Base-by-base conservation (phyloP, 2,888 invertebrate genomes). In the Pterostichus madidus region DNA sequence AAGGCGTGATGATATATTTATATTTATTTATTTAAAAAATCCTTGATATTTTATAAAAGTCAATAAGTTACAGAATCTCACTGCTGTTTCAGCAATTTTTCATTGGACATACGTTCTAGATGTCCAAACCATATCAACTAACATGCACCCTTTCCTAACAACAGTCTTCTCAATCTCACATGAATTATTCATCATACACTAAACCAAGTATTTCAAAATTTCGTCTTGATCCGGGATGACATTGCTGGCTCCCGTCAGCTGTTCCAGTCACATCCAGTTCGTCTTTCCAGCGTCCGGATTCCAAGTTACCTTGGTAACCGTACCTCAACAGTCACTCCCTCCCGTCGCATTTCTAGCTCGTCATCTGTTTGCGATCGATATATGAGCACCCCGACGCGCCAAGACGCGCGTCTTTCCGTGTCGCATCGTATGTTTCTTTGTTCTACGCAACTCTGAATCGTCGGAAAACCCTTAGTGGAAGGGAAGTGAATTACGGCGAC, bases 351-450 rank as follows among this genome's bases (percentile, higher is more conserved):
- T 5, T 39, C 3, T 17, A 5, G 24, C 10, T 13, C 39, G 68
- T 71, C 68, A 71, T 13, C 68, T 71, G 68, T 71, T 71, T 44
- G n/a, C 15, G 46, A 13, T 71, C 68, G 68, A 71, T 71, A 71
- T 39, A 0, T 2, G 17, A 44, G 68, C 68, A 15, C 10, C 11
- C 6, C 59, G 59, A 59, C 59, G 59, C 59, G 11, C 39, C 6
- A 5, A 24, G 24, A 24, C 24, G 24, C 24, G 17, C 17, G 53
- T 17, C 53, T 56, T 56, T 56, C 53, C 17, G 17, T 56, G 53
- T 56, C 53, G 59, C 31, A 11, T 17, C 10, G 17, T 11, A 10
- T 24, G 24, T 24, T 59, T 59, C 59, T 59, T 59, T 59, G 59
- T 59, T 59, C 6, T 24, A 31, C 24, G 31, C 11, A 8, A 53